Percentiles rank a stretch among this genome's conserved stretches.
These are phyloP conservation scores for Lepidurus couesii DNA, from an alignment of 1,140 invertebrate genomes.

Conservation along the genomic window DNA sequence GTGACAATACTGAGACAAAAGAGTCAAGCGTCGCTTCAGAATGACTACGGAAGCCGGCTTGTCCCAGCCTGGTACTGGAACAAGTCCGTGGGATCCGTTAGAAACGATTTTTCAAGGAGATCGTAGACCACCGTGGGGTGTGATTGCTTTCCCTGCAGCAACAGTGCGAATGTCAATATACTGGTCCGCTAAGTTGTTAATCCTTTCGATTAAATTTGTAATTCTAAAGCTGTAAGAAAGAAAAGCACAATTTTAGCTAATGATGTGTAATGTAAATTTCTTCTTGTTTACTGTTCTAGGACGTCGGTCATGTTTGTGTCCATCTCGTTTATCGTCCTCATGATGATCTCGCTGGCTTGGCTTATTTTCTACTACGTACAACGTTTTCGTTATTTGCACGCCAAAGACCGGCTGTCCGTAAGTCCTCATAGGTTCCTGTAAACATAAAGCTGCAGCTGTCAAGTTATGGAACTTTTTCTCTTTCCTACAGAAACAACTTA, in stretches of 20 bases:
- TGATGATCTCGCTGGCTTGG: constrained; percentile 90
- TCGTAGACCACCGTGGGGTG: not conserved
- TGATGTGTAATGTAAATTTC: constrained; percentile 12
- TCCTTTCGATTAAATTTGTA: not conserved
- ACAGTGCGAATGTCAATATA: constrained; percentile 32
- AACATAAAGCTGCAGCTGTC: not conserved
- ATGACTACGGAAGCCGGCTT: not conserved
- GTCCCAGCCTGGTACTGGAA: not conserved
- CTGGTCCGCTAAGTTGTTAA: constrained; percentile 27
- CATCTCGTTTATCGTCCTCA: constrained; percentile 87
- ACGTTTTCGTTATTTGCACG: constrained; percentile 83
- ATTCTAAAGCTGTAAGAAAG: constrained; percentile 25
- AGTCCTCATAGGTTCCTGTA: constrained; percentile 44
- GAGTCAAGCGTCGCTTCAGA: not conserved
- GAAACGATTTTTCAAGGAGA: not conserved
- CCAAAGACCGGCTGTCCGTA: constrained; percentile 74
- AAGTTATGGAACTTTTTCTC: constrained; percentile 26
- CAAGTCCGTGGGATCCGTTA: not conserved
- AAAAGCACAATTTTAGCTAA: not conserved
- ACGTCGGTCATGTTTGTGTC: constrained; percentile 87
- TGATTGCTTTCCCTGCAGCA: constrained; percentile 27
- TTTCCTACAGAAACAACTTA: constrained; percentile 66
- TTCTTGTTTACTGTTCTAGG: constrained; percentile 50
- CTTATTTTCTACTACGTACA: constrained; percentile 92
- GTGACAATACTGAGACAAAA: not conserved